Evolutionary conservation across 2,888 invertebrate genomes (phyloP), one percentile per base, ranked within the genome.

Genomic region (Chorisops tibialis): DNA sequence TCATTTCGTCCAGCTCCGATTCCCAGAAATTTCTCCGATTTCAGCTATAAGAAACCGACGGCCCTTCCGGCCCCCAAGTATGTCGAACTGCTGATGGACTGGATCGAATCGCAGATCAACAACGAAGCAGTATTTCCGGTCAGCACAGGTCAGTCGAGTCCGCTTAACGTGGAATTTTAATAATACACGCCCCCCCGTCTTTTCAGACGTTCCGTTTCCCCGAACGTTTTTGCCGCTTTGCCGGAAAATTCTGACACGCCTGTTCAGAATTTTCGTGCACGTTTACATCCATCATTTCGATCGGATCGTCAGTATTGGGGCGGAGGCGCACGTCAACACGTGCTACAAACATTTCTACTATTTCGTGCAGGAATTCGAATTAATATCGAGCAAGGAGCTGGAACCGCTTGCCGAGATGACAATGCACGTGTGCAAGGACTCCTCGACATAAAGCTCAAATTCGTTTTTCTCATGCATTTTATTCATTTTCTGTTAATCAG

Each of bases 211-310:
- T 66, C 91, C 93, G 37, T 95, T 95, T 79, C 94, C 94, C 4
- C 91, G 88, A 75, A 87, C 88, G 54, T 95, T 93, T 78, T 74
- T 83, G 24, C 83, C 83, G 24, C 81, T 88, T 12, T 91, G 92
- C 73, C 87, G 91, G 70, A 95, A 95, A 79, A 93, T 95, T 67
- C 77, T 95, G 68, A 93, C 93, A 0, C 82, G 94, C 52, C 79
- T 95, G 45, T 94, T 93, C 78, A 81, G 94, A 68, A 93, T 95
- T 3, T 95, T 95, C 77, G 94, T 95, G 1, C 94, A 95, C 76
- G 93, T 94, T 45, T 95, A 95, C 74, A 95, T 95, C 67, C 94
- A 95, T 79, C 95, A 95, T 76, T 96, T 95, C 76, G 93, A 95
- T 74, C 84, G 91, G 70, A 83, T 95, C 65, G 88, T 91, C 21